Base-by-base conservation (phyloP, 2,888 invertebrate species). In the Sturmia bella region DNA sequence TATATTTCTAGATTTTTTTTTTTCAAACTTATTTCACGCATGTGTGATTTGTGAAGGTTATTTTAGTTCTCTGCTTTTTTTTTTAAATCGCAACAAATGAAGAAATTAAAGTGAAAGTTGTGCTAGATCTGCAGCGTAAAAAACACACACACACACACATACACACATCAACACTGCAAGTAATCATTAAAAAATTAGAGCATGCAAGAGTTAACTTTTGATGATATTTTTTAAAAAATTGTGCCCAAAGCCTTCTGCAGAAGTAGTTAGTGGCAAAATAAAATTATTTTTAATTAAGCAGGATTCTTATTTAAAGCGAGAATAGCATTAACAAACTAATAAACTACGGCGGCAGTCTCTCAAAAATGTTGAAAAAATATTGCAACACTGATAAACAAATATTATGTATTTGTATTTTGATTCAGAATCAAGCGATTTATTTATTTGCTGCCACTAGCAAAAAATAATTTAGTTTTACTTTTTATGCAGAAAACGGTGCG, bases 21-120 rank as follows among this genome's bases (percentile, higher is more conserved):
- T 43, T 27, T 11, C 4, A 5, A 45, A 21, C 11, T 50, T 37
- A 64, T 64, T 64, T 50, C 11, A 64, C 50, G 64, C 50, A 37
- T 50, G 50, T 50, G 32, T 50, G 39, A 50, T 32, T 39, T 19
- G 11, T 50, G 50, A 64, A 64, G 50, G 39, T 37, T 32, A 32
- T 32, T 32, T 32, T 9, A 32, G 32, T 32, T 32, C 6, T 32
- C 9, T 32, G 5, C 9, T 21, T 64, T 37, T 45, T 50, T 32
- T 27, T 48, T 19, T 17, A 56, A 32, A 15, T 9, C 11, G 32
- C 32, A 32, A 32, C 32, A 32, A 32, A 32, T 32, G 6, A 24
- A 15, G 4, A 59, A 59, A 43, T 43, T 24, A n/a, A 39, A 39
- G 17, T 57, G 19, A 59, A 59, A 11, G 24, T 59, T 21, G 2